Evolutionary conservation across 2,113 vertebrate genomes (phyloP), one percentile per base, ranked within the genome.

Genomic region (Madoqua kirkii): DNA sequence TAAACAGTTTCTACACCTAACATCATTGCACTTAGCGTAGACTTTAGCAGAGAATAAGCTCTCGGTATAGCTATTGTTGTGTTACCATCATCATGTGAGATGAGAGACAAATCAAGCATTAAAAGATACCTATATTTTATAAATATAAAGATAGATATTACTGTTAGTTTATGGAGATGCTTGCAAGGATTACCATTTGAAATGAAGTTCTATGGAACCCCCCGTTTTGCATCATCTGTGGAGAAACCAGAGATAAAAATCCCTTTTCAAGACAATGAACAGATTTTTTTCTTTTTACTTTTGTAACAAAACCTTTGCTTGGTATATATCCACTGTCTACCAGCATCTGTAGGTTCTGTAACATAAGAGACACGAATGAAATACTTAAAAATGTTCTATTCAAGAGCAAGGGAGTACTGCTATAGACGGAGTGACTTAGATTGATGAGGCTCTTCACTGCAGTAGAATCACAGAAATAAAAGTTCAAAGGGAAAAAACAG

Each of bases 361-460:
- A 82, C 78, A 74, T 89, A 60, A 91, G 82, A 82, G 59, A 88
- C 14, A 86, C 21, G 36, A 97, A 27, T 48, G 57, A 97, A 96
- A 88, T 78, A 19, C 93, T 87, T 97, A 2, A 3, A 2, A 3
- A 12, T 82, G 67, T 97, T 52, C 96, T 86, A 54, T 98, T 98
- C 91, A 92, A 93, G 96, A 90, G 87, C 83, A 86, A 12, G 0
- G 57, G 55, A 13, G 2, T 54, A 1, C 85, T 96, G 94, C 91
- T 90, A 1, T 12, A 98, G 90, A 98, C 97, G 79, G 62, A 52
- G 64, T 3, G 83, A 94, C 86, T 89, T 57, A 67, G 96, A 97
- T 97, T 98, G 96, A 96, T 95, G 79, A 95, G 57, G 52, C 83
- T 92, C 89, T 98, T 97, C 52, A 15, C 21, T 64, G 36, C 60